Percentiles rank a stretch among this genome's conserved stretches.
Evolutionary conservation across 2,113 vertebrate species (phyloP).

Genomic region (Xiphorhynchus elegans): DNA sequence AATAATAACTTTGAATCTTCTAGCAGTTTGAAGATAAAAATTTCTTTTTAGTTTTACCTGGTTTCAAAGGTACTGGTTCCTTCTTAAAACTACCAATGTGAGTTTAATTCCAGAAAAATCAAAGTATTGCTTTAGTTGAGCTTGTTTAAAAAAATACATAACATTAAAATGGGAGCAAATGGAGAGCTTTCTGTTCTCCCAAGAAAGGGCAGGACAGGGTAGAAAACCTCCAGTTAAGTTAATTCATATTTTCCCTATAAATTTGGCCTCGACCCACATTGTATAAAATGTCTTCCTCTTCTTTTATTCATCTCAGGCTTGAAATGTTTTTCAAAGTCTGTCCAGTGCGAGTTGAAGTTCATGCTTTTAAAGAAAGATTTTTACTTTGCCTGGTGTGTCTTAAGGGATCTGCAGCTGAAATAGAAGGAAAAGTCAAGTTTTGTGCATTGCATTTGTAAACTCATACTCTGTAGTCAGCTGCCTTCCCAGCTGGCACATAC

Average conservation of each 20-base stretch:
- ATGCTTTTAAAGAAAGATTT: neutral
- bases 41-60: neutral
- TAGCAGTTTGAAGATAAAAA: neutral
- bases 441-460: neutral
- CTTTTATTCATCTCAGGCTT: neutral
- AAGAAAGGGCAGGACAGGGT: neutral
- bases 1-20: neutral
- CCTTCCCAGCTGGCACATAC: neutral
- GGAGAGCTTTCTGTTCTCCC: neutral
- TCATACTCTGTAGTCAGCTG: neutral
- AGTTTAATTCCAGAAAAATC: neutral
- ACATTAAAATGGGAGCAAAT: neutral
- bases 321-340: neutral
- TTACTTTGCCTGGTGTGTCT: neutral
- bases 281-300: neutral
- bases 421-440: neutral
- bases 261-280: neutral
- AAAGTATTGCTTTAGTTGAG: neutral
- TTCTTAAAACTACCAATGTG: neutral
- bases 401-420: neutral
- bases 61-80: neutral
- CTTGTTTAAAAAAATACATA: neutral
- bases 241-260: neutral
- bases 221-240: neutral
- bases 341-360: neutral